Evolutionary conservation across 2,888 invertebrate genomes (phyloP).

Genomic region (Sycophila texana): DNA sequence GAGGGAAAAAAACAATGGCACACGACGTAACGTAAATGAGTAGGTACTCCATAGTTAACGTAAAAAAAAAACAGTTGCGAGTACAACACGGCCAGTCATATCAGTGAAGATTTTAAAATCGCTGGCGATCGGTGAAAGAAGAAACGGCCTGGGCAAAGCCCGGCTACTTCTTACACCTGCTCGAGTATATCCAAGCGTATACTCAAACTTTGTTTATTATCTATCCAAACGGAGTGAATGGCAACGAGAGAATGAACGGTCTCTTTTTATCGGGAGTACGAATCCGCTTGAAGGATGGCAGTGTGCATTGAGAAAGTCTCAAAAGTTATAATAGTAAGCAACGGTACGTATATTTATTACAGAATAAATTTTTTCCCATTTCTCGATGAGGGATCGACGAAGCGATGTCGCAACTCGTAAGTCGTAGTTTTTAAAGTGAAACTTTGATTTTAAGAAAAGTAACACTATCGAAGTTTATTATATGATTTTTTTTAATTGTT

Average conservation of each 20-base stretch:
- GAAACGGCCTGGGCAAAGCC: slow-evolving; percentile 27
- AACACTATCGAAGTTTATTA: slow-evolving; percentile 15
- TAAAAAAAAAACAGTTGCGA: slow-evolving; percentile 56
- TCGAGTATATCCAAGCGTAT: slow-evolving; percentile 22
- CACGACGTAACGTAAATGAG: slow-evolving; percentile 26
- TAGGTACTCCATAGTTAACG: slow-evolving; percentile 25
- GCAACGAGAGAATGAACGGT: slow-evolving; percentile 22
- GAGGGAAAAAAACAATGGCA: neutral
- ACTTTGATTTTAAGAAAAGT: slow-evolving; percentile 4
- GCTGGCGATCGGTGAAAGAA: slow-evolving; percentile 49
- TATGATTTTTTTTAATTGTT: slow-evolving; percentile 7
- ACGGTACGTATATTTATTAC: slow-evolving; percentile 13
- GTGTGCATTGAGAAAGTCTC: slow-evolving; percentile 23
- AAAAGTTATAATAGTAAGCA: slow-evolving; percentile 27
- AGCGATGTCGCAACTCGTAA: neutral
- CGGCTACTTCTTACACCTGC: slow-evolving; percentile 16
- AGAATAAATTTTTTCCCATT: slow-evolving; percentile 54
- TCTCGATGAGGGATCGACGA: slow-evolving; percentile 17
- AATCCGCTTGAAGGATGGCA: slow-evolving; percentile 20
- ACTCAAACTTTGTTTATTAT: slow-evolving; percentile 45
- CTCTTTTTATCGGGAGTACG: slow-evolving; percentile 38
- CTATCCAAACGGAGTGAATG: slow-evolving; percentile 31
- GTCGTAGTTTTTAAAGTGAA: slow-evolving; percentile 4
- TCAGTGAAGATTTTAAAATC: slow-evolving; percentile 61
- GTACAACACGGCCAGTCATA: slow-evolving; percentile 68